Percentiles rank a stretch among this genome's conserved stretches.
phyloP scores from a whole-genome alignment of 2,797 vertebrate genomes.

The Distichodus sexfasciatus region DNA sequence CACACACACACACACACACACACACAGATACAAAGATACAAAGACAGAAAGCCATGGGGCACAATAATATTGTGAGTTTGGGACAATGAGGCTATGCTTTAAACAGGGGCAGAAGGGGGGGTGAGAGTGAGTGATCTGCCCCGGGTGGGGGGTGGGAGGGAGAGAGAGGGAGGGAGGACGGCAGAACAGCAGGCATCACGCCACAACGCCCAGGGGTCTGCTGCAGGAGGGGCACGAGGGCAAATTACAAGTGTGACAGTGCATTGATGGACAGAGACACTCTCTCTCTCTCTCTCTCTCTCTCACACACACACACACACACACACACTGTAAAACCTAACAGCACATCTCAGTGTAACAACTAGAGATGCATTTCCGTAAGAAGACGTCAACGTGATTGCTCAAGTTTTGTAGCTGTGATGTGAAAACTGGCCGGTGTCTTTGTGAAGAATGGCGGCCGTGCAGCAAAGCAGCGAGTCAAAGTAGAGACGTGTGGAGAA shows the following conservation, averaged over 20 bases:
- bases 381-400: too few relatives aligned
- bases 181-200: neutral
- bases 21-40: constrained; percentile 24
- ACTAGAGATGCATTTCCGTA: too few relatives aligned
- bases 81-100: constrained; percentile 64
- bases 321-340: too few relatives aligned
- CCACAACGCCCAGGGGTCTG: neutral
- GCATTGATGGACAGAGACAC: neutral
- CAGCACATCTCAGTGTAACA: too few relatives aligned
- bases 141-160: neutral
- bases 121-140: constrained; percentile 59
- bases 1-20: constrained; percentile 17
- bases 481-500: too few relatives aligned
- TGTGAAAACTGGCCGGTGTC: too few relatives aligned
- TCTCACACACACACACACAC: too few relatives aligned
- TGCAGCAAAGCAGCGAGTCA: too few relatives aligned
- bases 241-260: constrained; percentile 9
- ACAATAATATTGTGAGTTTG: constrained; percentile 70
- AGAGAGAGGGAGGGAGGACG: neutral
- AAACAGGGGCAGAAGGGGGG: constrained; percentile 51
- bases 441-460: too few relatives aligned
- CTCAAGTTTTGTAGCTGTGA: too few relatives aligned
- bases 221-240: constrained; percentile 27
- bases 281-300: neutral
- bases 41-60: constrained; percentile 52